Base-by-base conservation (phyloP, 2,888 invertebrate genomes). In the Camptogramma bilineatum region DNA sequence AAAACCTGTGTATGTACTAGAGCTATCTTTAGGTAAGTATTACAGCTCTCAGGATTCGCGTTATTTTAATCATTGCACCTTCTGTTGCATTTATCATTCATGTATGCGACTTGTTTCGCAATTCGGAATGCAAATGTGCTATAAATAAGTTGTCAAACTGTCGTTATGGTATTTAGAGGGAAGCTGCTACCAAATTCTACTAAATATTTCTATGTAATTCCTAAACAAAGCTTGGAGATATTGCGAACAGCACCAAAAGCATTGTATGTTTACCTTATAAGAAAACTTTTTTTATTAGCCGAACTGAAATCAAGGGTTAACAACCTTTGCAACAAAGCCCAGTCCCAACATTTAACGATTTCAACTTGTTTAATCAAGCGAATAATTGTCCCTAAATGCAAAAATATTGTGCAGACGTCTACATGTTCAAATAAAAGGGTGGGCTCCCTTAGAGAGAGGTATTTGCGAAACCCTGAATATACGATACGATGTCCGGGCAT, bases 401-500 rank as follows among this genome's bases (percentile, higher is more conserved):
- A 79, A 86, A 86, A 85, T 82, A 83, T 78, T 71, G 78, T 70
- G 70, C 76, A 74, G 72, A 75, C 72, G 77, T 78, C 77, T 77
- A 73, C 73, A 75, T 76, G 80, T 76, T 72, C 82, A 89, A 88
- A 88, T 85, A 88, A 83, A 84, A 83, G 86, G 86, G 85, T 81
- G 79, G 51, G 28, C 52, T 57, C 46, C 70, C 70, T 75, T 63
- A 21, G 28, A 52, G 48, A 28, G 57, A 51, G 28, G 56, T 48
- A 48, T 51, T 74, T 73, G 17, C 71, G 69, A 80, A 86, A 86
- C 82, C 84, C 86, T 82, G 85, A 88, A 89, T 88, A 86, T 85
- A 86, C 86, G 84, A 86, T 85, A 86, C 86, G 84, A 88, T 88
- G 87, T 84, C 85, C 85, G 84, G 75, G 81, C 80, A 83, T 88